A percentile compares a stretch with the other conserved stretches of the same genome.
Conservation (phyloP, 2,113 vertebrate species). For the Cygnus atratus region DNA sequence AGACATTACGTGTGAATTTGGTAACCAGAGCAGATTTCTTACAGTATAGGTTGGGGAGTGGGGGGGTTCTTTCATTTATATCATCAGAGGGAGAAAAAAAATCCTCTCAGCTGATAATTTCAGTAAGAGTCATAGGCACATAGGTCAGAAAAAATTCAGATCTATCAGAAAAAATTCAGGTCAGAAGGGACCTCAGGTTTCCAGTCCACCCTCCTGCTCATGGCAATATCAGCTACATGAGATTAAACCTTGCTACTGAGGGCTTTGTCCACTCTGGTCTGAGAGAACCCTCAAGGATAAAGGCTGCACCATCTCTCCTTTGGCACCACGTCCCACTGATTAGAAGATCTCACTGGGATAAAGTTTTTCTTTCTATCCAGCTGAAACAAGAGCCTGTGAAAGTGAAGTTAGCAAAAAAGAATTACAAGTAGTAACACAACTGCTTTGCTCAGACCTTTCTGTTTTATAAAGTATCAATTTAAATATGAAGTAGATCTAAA, state of each 20-base stretch:
- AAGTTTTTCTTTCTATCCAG: background rate
- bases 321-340: background rate
- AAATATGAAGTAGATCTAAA: background rate
- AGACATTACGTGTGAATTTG: background rate
- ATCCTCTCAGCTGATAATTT: background rate
- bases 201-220: background rate
- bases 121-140: background rate
- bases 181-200: background rate
- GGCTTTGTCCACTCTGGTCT: background rate
- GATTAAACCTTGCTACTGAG: background rate
- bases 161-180: background rate
- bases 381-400: background rate
- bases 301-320: background rate
- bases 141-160: background rate
- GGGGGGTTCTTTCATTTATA: background rate
- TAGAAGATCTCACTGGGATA: background rate
- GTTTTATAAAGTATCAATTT: background rate
- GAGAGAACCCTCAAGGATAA: background rate
- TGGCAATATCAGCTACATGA: background rate
- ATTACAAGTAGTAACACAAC: background rate
- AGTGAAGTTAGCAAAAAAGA: background rate
- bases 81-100: background rate
- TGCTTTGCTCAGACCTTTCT: background rate
- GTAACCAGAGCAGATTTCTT: fast-evolving
- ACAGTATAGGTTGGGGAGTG: background rate